Evolutionary conservation across 2,113 vertebrate species (phyloP), one percentile per base, ranked within the genome.

Genomic region (Hippocampus mohnikei): DNA sequence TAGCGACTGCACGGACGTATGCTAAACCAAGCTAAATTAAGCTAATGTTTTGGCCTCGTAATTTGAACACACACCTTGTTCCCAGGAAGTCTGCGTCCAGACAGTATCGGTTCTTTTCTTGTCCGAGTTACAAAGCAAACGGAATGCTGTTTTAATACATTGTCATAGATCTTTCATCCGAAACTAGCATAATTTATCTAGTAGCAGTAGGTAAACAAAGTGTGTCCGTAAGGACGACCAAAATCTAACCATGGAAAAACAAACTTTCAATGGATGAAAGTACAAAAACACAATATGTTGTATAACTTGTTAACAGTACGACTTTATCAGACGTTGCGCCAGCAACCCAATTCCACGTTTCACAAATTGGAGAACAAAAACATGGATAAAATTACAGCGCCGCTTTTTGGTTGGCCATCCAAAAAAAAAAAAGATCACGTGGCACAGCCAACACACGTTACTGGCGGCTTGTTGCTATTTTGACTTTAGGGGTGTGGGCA

Each of bases 321-420:
- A 13, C 12, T 1, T 3, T 12, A 0, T 16, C n/a, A 15, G 40
- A 2, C 0, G 1, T 42, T 2, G 0, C 2, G 15, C 3, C 40
- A 0, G 0, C 15, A 8, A 25, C 0, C 15, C 0, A 0, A 1
- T 46, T 8, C 12, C 29, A 63, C 33, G 44, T 23, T 20, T 50
- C 63, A 2, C 20, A 11, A 20, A 40, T 20, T 61, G 21, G 33
- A 1, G 18, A 13, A 18, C 0, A 67, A 20, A 1, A 65, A 67
- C 13, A 18, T 0, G 0, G 0, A 0, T 21, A 2, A 16, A 20
- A 16, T 29, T 59, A 2, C 68, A 42, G 56, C 53, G 61, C 68
- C 5, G 53, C 8, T 71, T 65, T 84, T 83, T 79, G 67, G 78
- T 83, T 69, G 81, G 79, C 81, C 87, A 80, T 44, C 15, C 5